Evolutionary conservation across 2,797 vertebrate species (phyloP).

Genomic region (Eidolon dupreanum): DNA sequence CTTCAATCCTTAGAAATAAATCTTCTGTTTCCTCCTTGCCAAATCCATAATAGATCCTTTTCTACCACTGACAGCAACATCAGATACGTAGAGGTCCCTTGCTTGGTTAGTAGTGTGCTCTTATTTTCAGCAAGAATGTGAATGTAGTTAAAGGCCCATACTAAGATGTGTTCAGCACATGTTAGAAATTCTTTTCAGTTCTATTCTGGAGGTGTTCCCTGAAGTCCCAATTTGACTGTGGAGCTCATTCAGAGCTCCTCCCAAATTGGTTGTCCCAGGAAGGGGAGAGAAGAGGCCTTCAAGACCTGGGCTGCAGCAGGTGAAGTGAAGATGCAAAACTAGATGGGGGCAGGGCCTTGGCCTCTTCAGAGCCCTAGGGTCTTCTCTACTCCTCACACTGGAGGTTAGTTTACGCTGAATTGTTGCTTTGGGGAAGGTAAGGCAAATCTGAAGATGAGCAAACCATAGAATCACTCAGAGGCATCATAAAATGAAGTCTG

Average conservation of each 20-base stretch:
- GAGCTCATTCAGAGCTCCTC: background rate
- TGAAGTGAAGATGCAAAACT: background rate
- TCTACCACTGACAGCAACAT: slow-evolving; percentile 49
- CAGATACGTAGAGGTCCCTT: slow-evolving; percentile 36
- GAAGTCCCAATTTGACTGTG: background rate
- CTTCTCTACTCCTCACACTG: background rate
- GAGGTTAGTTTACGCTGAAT: background rate
- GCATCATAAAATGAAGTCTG: background rate
- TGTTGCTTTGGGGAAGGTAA: background rate
- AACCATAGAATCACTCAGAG: background rate
- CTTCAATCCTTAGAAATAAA: slow-evolving; percentile 63
- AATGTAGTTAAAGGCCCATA: slow-evolving; percentile 21
- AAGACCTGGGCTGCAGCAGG: background rate
- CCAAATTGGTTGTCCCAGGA: background rate
- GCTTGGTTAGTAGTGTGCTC: slow-evolving; percentile 42
- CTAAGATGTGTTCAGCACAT: background rate
- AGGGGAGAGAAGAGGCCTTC: background rate
- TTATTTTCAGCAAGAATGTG: slow-evolving; percentile 52
- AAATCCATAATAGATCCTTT: slow-evolving; percentile 55
- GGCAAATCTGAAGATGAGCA: background rate
- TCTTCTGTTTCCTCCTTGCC: slow-evolving; percentile 53
- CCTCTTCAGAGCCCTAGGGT: background rate
- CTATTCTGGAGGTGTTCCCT: background rate
- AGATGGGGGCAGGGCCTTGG: background rate
- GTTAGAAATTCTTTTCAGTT: slow-evolving; percentile 19